phyloP scores from a whole-genome alignment of 2,797 vertebrate genomes.

The Diplodus puntazzo region DNA sequence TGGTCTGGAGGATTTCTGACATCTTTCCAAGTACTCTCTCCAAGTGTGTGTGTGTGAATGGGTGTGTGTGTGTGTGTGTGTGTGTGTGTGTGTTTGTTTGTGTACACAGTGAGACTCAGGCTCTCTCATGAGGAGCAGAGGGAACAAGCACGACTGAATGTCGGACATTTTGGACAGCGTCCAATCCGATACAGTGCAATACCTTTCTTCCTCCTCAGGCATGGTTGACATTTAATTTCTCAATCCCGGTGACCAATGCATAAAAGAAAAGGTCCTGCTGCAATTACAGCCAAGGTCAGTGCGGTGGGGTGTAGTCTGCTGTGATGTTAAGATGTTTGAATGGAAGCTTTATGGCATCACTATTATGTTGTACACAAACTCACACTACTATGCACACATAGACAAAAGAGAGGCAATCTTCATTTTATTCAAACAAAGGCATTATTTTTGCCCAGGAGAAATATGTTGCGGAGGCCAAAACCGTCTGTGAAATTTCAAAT shows the following conservation, averaged over 20 bases:
- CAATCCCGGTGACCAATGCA: conserved; percentile 73
- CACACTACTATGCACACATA: neutral
- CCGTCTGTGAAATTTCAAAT: conserved; percentile 39
- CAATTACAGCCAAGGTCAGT: conserved; percentile 78
- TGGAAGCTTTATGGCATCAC: conserved; percentile 56
- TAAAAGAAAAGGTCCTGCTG: conserved; percentile 76
- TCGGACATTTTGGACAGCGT: conserved; percentile 64
- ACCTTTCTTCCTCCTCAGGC: conserved; percentile 63
- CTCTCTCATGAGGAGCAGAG: conserved; percentile 34
- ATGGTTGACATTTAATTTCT: conserved; percentile 80
- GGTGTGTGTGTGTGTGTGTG: neutral
- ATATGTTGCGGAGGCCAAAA: conserved; percentile 24
- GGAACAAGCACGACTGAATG: conserved; percentile 46
- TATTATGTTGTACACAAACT: conserved; percentile 13
- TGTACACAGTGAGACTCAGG: neutral
- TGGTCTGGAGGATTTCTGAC: conserved; percentile 27
- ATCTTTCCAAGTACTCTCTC: conserved; percentile 33
- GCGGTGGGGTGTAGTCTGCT: conserved; percentile 61
- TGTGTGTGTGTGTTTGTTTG: neutral
- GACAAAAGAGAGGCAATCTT: conserved; percentile 7
- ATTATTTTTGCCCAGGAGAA: conserved; percentile 36
- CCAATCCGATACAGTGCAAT: conserved; percentile 62
- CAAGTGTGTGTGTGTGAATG: neutral
- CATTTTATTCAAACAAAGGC: conserved; percentile 53
- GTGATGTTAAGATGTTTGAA: conserved; percentile 70